These are phyloP conservation scores for Galeruca laticollis DNA, from an alignment of 2,888 invertebrate species.

Conservation along the genomic window DNA sequence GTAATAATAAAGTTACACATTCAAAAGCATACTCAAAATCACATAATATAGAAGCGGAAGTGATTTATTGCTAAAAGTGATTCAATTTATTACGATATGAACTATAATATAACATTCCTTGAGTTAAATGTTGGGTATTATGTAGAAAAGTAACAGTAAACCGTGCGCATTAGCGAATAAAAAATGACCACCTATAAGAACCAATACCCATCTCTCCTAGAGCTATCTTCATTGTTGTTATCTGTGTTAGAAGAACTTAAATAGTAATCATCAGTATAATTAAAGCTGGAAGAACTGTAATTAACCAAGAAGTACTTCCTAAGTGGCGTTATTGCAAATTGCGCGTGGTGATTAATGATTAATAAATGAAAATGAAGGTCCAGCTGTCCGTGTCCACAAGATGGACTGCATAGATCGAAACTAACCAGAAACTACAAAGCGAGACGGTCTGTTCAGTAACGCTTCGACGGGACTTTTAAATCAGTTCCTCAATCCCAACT, in stretches of 20 bases:
- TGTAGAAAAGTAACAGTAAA: constrained; percentile 34
- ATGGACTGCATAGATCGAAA: constrained; percentile 58
- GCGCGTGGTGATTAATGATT: constrained; percentile 55
- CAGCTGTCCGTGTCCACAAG: constrained; percentile 57
- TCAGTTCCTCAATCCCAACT: constrained; percentile 38
- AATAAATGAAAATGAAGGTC: constrained; percentile 52
- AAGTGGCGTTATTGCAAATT: constrained; percentile 50
- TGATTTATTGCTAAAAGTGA: too few relatives aligned
- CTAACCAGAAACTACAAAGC: constrained; percentile 62
- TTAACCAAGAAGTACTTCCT: constrained; percentile 46
- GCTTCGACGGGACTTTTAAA: constrained; percentile 63
- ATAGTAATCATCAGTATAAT: constrained; percentile 44
- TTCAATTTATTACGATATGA: too few relatives aligned
- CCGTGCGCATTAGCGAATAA: constrained; percentile 34
- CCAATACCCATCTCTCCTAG: constrained; percentile 31
- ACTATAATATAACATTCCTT: too few relatives aligned
- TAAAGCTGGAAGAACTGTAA: constrained; percentile 43
- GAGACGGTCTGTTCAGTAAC: constrained; percentile 60
- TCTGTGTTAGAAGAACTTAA: constrained; percentile 39
- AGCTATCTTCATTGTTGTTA: constrained; percentile 40
- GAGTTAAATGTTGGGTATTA: constrained; percentile 20
- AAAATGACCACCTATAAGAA: constrained; percentile 39
- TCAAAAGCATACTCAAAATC: too few relatives aligned
- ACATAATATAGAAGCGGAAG: too few relatives aligned
- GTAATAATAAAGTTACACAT: too few relatives aligned